Evolutionary conservation across 2,888 invertebrate species (phyloP).

Genomic region (Pollenia labialis): DNA sequence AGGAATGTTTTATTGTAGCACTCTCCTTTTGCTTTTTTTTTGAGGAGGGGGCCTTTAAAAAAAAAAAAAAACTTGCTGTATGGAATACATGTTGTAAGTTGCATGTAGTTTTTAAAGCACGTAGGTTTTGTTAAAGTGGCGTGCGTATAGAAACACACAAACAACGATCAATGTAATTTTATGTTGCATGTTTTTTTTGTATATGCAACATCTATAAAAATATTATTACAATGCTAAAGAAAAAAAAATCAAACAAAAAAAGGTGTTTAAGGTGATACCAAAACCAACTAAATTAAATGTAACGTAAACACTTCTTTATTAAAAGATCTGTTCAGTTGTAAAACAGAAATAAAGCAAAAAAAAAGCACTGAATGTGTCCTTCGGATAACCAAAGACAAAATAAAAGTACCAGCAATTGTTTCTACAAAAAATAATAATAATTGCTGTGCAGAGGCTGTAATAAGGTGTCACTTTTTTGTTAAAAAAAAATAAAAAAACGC

Average conservation of each 20-base stretch:
- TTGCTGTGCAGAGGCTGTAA: slow-evolving; percentile 63
- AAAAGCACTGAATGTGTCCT: slow-evolving; percentile 48
- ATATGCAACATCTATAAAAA: slow-evolving; percentile 44
- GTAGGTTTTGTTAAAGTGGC: slow-evolving; percentile 68
- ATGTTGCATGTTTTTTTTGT: slow-evolving; percentile 26
- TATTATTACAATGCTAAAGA: slow-evolving; percentile 17
- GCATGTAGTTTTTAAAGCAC: slow-evolving; percentile 39
- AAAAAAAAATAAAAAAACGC: slow-evolving; percentile 1
- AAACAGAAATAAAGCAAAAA: slow-evolving; percentile 1
- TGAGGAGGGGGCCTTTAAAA: background rate
- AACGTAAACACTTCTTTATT: slow-evolving; percentile 24
- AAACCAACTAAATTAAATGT: slow-evolving; percentile 52
- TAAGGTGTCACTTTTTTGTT: slow-evolving; percentile 60
- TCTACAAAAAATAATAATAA: slow-evolving; percentile 37
- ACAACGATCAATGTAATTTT: background rate
- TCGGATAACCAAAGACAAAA: slow-evolving; percentile 9
- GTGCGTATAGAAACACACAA: slow-evolving; percentile 49
- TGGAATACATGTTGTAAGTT: background rate
- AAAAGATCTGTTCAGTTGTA: background rate
- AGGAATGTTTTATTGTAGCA: slow-evolving; percentile 1
- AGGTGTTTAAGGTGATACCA: slow-evolving; percentile 49
- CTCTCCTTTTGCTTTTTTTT: slow-evolving; percentile 2
- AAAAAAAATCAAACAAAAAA: background rate
- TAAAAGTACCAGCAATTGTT: background rate
- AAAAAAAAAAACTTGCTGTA: background rate